These are phyloP conservation scores for Alectura lathami DNA, from an alignment of 2,113 vertebrate species.

Conservation along the genomic window DNA sequence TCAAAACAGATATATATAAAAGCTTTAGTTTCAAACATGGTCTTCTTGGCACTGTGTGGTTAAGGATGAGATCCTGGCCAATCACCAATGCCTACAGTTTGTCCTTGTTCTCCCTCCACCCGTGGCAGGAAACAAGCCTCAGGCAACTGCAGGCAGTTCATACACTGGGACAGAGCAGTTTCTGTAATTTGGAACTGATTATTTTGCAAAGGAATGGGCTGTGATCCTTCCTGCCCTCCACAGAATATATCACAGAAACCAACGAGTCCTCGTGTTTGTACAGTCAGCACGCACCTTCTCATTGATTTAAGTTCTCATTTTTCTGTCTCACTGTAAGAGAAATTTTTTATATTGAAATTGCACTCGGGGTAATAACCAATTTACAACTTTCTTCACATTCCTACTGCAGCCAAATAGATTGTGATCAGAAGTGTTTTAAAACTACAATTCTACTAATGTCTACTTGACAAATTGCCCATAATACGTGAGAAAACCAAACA, in stretches of 20 bases:
- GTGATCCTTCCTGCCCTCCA: background rate
- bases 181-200: conserved; percentile 19
- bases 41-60: background rate
- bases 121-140: background rate
- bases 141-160: background rate
- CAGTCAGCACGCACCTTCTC: conserved; percentile 22
- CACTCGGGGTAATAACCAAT: conserved; percentile 54
- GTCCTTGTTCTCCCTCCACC: background rate
- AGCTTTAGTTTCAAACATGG: background rate
- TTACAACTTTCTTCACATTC: conserved; percentile 41
- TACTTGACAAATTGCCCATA: conserved; percentile 74
- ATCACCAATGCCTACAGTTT: background rate
- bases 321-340: conserved; percentile 18
- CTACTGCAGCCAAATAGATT: conserved; percentile 50
- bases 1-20: background rate
- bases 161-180: background rate
- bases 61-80: background rate
- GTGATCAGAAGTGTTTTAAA: conserved; percentile 52
- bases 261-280: background rate
- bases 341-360: conserved; percentile 53
- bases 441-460: conserved; percentile 62
- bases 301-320: conserved; percentile 42
- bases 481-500: conserved; percentile 67
- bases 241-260: background rate
- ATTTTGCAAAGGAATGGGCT: background rate